These are phyloP conservation scores for Phyto melanocephala DNA, from an alignment of 2,888 invertebrate species.

Conservation along the genomic window DNA sequence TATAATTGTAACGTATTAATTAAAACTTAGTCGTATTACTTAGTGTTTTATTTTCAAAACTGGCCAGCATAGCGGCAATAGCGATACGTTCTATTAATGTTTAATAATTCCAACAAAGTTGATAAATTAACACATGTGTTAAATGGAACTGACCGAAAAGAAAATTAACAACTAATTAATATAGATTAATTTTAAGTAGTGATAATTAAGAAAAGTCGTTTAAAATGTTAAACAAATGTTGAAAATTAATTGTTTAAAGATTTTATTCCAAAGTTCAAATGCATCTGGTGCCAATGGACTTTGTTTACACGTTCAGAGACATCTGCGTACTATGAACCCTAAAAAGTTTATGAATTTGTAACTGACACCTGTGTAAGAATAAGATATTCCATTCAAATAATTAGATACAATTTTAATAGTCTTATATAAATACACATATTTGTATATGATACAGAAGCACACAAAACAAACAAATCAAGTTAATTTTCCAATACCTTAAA, in stretches of 20 bases:
- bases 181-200: background rate
- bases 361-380: background rate
- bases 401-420: too few relatives aligned
- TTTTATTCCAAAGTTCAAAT: background rate
- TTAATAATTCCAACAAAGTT: slow-evolving; percentile 2
- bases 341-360: slow-evolving; percentile 1
- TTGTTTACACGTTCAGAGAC: background rate
- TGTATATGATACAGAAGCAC: too few relatives aligned
- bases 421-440: too few relatives aligned
- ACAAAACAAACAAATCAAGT: too few relatives aligned
- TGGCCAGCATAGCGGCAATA: background rate
- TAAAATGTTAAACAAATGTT: background rate
- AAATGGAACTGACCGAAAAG: background rate
- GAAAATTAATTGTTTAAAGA: background rate
- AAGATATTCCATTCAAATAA: too few relatives aligned
- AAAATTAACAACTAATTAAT: background rate
- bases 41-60: slow-evolving; percentile 16
- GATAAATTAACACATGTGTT: background rate
- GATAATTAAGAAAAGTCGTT: background rate
- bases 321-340: background rate
- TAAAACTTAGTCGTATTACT: slow-evolving; percentile 18
- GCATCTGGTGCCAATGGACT: background rate
- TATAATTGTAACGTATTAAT: background rate
- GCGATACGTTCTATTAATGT: slow-evolving; percentile 3
- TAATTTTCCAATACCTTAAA: too few relatives aligned